Evolutionary conservation across 2,113 vertebrate genomes (phyloP), one percentile per base, ranked within the genome.

Genomic region (Hemiprocne comata): DNA sequence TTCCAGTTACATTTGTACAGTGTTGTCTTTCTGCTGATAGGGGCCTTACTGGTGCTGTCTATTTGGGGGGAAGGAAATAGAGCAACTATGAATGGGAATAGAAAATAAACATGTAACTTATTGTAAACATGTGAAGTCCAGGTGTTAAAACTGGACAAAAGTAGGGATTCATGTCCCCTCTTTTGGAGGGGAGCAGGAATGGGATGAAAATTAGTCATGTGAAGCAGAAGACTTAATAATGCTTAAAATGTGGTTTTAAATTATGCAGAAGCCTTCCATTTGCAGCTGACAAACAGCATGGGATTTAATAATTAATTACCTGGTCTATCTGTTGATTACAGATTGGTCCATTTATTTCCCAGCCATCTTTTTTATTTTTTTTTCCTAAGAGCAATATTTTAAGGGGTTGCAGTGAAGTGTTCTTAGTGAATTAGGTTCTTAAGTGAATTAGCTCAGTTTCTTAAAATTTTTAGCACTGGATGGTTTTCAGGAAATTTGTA

Each of bases 251-350:
- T 3, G 1, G 33, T 60, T 60, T 80, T 97, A 60, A 93, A 93
- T 96, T 89, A 96, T 95, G 93, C 58, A 97, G 29, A 73, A 90
- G 73, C 20, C 62, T 91, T 87, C 75, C 86, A 95, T 91, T 95
- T 92, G 80, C 89, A 93, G 71, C 50, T 91, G 85, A 90, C 64
- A 92, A 90, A 53, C 34, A 93, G 50, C 82, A 34, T 70, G 8
- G 73, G 55, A 71, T 85, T 96, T 85, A 97, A 96, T 95, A 94
- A 96, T 96, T 97, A 95, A 96, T 94, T 86, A 90, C 18, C 17
- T 75, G n/a, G 11, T 62, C 4, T 85, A 53, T 77, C 54, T 89
- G 46, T 90, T 20, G 6, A 29, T 83, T 92, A 58, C 74, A 34
- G 26, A 79, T 83, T 40, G 70, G 24, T 80, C 21, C 13, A 24